phyloP scores from a whole-genome alignment of 2,797 vertebrate species.

The Notoglanidium macrostoma region DNA sequence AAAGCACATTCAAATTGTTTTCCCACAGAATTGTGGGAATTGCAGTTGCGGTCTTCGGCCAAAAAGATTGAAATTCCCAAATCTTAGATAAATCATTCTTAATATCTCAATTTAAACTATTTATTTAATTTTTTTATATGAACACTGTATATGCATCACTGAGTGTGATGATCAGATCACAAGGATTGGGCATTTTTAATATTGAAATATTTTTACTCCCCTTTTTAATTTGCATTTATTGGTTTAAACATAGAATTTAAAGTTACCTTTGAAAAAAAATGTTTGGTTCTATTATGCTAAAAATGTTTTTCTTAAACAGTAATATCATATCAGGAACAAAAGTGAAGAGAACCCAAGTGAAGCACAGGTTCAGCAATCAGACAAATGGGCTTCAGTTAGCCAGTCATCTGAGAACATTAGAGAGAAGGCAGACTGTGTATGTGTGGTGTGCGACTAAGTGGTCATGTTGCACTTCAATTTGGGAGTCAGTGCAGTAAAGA shows the following conservation, averaged over 20 bases:
- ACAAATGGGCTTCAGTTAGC: conserved; percentile 39
- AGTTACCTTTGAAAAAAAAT: background rate
- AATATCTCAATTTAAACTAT: background rate
- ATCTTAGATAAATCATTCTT: background rate
- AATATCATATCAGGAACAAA: background rate
- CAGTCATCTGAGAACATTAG: conserved; percentile 38
- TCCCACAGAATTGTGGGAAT: too few species aligned
- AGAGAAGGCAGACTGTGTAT: conserved; percentile 36
- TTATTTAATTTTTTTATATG: background rate
- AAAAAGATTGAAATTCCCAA: too few species aligned
- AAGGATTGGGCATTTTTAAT: too few species aligned
- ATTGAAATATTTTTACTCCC: background rate
- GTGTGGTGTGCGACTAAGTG: conserved; percentile 46
- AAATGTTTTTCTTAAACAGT: background rate
- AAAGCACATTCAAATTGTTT: background rate
- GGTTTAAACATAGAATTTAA: background rate
- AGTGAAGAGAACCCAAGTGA: background rate
- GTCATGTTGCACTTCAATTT: conserved; percentile 63
- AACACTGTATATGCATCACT: too few species aligned
- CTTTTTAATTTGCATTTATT: background rate
- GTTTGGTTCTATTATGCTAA: background rate
- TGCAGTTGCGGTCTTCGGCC: background rate
- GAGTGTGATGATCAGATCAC: too few species aligned
- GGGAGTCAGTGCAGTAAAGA: conserved; percentile 31
- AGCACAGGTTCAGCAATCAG: conserved; percentile 22